Percentiles rank a stretch among this genome's conserved stretches.
Evolutionary conservation across 2,113 vertebrate species (phyloP).

Genomic region (Alces alces): DNA sequence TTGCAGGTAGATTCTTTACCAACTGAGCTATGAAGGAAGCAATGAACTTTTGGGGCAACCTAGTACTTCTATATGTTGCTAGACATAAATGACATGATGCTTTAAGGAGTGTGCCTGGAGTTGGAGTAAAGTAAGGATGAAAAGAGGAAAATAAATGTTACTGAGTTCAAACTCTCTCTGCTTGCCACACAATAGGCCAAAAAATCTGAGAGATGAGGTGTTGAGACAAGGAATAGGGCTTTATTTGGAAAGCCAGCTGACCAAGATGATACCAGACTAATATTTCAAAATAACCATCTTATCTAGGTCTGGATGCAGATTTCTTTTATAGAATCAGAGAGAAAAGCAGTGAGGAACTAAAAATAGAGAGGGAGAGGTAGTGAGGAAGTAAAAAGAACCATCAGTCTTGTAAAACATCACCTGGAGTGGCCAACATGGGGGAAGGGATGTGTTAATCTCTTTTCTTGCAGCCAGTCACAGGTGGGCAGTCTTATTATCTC

Average conservation of each 20-base stretch:
- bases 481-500: not conserved
- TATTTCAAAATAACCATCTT: not conserved
- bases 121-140: not conserved
- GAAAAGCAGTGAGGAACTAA: not conserved
- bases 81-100: not conserved
- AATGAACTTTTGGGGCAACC: not conserved
- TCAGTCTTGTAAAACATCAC: not conserved
- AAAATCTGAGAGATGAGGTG: not conserved
- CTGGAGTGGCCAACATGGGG: not conserved
- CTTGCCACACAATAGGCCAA: not conserved
- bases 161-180: not conserved
- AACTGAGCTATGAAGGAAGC: not conserved
- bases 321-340: not conserved
- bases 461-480: not conserved
- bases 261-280: not conserved
- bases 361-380: not conserved
- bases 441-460: not conserved
- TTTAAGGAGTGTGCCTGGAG: not conserved
- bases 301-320: not conserved
- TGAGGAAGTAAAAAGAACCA: not conserved
- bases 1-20: not conserved
- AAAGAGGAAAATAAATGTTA: not conserved
- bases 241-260: not conserved
- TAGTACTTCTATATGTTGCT: not conserved
- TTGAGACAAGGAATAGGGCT: not conserved